Base-by-base conservation (phyloP, 30 jellyfish, hydroid and myxozoan genomes). In the Cassiopea andromeda region DNA sequence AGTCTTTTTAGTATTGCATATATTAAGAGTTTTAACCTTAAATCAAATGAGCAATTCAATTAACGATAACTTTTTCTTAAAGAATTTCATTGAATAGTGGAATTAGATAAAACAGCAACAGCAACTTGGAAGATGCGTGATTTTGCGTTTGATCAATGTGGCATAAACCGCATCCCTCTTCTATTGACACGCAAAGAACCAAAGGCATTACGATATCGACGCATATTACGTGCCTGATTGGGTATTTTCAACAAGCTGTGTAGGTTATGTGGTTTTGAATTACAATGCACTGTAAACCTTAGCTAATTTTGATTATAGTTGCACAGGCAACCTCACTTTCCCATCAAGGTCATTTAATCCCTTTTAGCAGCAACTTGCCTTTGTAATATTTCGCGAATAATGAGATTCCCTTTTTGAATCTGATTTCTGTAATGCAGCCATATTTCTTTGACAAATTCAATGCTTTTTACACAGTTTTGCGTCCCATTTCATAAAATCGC, bases 1-100 rank as follows among this genome's bases (percentile, higher is more conserved):
- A 77, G 73, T 48, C 86, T 49, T 77, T 77, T 77, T 77, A 77
- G 86, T 49, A 77, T 77, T 48, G 86, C 86, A 77, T 77, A 77
- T 77, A 77, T 46, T 19, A 77, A 49, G 74, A 49, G 73, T 77
- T 77, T 77, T 46, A 77, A 46, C 86, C 70, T 77, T 49, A 70
- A 70, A 47, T 75, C 70, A 75, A 44, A 50, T 77, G 86, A 49
- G 86, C 75, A 60, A 43, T 60, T 77, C 86, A 77, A 77, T 38
- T 49, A 77, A 49, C 54, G 38, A 27, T 44, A 44, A 46, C 48
- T 3, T 60, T 27, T 49, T 77, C 86, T 54, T 57, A 77, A 74
- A 77, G 86, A 16, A 77, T 77, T 77, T 54, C 74, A 27, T 77
- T 27, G 79, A 70, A 16, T 70, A 7, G 79, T 70, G 18, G 43